phyloP scores from a whole-genome alignment of 1,140 invertebrate genomes.

The Drosophila kohkoa region DNA sequence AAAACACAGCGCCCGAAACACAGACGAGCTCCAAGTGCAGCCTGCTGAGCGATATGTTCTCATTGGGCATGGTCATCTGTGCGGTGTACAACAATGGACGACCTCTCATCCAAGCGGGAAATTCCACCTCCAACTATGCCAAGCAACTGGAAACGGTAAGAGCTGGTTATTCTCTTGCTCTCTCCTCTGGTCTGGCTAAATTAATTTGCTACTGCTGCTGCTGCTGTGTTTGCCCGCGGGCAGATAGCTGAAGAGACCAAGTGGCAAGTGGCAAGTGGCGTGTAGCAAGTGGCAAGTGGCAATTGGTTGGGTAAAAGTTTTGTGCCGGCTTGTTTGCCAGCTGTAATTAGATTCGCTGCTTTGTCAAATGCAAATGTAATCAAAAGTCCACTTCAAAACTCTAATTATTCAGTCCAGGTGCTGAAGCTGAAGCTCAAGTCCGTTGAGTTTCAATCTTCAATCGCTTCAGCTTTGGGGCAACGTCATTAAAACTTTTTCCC shows the following conservation, averaged over 20 bases:
- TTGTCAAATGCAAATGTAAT: slow-evolving; percentile 84
- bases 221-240: slow-evolving; percentile 8
- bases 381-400: slow-evolving; percentile 82
- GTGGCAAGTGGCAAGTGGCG: slow-evolving; percentile 16
- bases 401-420: slow-evolving; percentile 76
- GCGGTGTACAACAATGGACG: slow-evolving; percentile 95
- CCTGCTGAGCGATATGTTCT: slow-evolving; percentile 97
- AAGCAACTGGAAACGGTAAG: slow-evolving; percentile 95
- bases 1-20: slow-evolving; percentile 92
- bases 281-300: slow-evolving; percentile 62
- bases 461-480: slow-evolving; percentile 21
- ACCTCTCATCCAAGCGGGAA: slow-evolving; percentile 94
- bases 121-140: slow-evolving; percentile 93
- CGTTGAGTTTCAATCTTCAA: not conserved
- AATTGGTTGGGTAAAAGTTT: slow-evolving; percentile 58
- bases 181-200: slow-evolving; percentile 21
- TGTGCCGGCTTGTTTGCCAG: slow-evolving; percentile 67
- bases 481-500: slow-evolving; percentile 72
- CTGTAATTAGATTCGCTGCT: slow-evolving; percentile 81
- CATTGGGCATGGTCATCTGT: slow-evolving; percentile 96
- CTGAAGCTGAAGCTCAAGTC: slow-evolving; percentile 1
- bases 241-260: slow-evolving; percentile 12
- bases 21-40: slow-evolving; percentile 93
- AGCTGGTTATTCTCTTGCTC: not conserved
- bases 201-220: slow-evolving; percentile 42